A percentile compares a stretch with the other conserved stretches of the same genome.
phyloP scores from a whole-genome alignment of 1,140 invertebrate species.

The Nephotettix cincticeps region DNA sequence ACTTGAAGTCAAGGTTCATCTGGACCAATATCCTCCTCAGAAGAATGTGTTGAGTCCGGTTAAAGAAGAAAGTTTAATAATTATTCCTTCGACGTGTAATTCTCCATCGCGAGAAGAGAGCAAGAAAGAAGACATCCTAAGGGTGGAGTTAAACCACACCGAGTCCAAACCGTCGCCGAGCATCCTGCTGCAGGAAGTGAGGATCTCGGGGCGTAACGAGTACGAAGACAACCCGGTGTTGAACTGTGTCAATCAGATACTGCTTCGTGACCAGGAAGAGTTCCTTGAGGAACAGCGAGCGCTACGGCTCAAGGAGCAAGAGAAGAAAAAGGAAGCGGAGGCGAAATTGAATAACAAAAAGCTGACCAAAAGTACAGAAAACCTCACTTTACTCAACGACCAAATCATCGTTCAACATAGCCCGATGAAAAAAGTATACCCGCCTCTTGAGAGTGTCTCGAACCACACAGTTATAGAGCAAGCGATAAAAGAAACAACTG shows the following conservation, averaged over 20 bases:
- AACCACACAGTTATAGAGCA: not conserved
- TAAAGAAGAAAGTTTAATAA: slow-evolving; percentile 20
- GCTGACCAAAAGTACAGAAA: slow-evolving; percentile 13
- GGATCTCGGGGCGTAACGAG: slow-evolving; percentile 31
- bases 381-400: not conserved
- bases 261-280: slow-evolving; percentile 58
- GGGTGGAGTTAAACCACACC: not conserved
- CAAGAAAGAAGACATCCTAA: not conserved
- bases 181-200: slow-evolving; percentile 28
- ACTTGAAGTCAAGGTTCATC: not conserved
- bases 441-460: not conserved
- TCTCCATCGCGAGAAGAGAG: not conserved
- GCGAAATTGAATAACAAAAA: slow-evolving; percentile 2
- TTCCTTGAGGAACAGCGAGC: slow-evolving; percentile 34
- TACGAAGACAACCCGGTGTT: slow-evolving; percentile 68
- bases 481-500: not conserved
- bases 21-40: not conserved
- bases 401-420: not conserved
- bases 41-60: not conserved
- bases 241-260: slow-evolving; percentile 74
- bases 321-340: slow-evolving; percentile 16
- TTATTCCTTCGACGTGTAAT: slow-evolving; percentile 4
- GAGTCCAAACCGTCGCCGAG: slow-evolving; percentile 27
- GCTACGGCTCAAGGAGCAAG: slow-evolving; percentile 19
- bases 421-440: slow-evolving; percentile 8